phyloP scores from a whole-genome alignment of 1,140 invertebrate species.

The Amyelois transitella region DNA sequence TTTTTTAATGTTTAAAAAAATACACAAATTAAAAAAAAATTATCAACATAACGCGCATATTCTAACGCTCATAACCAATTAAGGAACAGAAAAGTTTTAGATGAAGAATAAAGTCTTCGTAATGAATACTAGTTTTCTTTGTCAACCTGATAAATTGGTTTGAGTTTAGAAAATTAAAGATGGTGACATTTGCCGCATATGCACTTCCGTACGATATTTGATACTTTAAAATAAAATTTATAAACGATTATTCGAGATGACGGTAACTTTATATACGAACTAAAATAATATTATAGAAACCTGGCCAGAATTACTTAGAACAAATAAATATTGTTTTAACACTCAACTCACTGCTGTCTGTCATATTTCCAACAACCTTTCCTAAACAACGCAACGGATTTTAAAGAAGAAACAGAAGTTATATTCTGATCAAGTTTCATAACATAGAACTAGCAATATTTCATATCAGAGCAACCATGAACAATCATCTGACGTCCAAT shows the following conservation, averaged over 20 bases:
- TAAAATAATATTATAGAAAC: background rate
- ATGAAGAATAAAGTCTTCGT: background rate
- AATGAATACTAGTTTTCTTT: no score
- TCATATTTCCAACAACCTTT: no score
- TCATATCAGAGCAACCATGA: no score
- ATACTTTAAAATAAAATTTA: constrained; percentile 19
- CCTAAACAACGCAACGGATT: no score
- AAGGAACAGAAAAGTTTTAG: background rate
- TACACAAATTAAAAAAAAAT: constrained; percentile 26
- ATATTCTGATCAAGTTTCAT: background rate
- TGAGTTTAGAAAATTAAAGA: background rate
- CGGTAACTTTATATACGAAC: background rate
- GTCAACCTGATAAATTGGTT: background rate
- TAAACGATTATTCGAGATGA: background rate
- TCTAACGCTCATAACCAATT: background rate
- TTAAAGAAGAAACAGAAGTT: background rate
- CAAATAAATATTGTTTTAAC: no score
- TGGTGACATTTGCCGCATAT: constrained; percentile 3
- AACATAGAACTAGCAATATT: no score
- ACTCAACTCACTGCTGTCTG: no score
- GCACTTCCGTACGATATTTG: constrained; percentile 19
- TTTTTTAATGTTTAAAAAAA: constrained; percentile 29
- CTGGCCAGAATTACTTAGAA: background rate
- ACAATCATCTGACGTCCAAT: no score
- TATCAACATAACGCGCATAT: background rate